Conservation (phyloP, 1,140 invertebrate genomes). For the Leguminivora glycinivorella region DNA sequence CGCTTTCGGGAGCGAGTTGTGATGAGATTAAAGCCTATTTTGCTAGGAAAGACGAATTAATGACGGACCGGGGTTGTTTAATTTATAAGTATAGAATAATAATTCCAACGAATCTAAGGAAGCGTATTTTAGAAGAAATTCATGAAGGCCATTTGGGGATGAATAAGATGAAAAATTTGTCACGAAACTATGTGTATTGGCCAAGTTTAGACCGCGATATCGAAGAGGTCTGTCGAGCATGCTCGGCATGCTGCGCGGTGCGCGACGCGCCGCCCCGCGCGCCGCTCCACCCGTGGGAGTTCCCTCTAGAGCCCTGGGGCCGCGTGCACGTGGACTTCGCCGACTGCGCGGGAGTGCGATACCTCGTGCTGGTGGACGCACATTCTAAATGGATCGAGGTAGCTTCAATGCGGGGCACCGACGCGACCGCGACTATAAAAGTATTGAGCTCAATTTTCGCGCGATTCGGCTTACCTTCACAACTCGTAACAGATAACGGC, state of each 20-base stretch:
- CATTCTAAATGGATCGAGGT: conserved; percentile 31
- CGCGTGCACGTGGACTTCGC: conserved; percentile 33
- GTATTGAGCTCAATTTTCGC: conserved; percentile 4
- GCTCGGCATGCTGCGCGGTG: conserved; percentile 20
- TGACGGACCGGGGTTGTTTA: too few species aligned
- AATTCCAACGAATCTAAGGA: too few species aligned
- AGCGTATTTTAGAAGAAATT: too few species aligned
- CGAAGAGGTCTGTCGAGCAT: too few species aligned
- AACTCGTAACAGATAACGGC: conserved; percentile 40
- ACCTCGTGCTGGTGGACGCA: conserved; percentile 30
- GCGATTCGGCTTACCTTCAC: conserved; percentile 35
- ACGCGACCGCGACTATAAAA: neutral
- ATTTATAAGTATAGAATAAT: too few species aligned
- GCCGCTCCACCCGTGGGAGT: conserved; percentile 15
- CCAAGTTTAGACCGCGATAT: too few species aligned
- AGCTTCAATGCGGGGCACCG: neutral
- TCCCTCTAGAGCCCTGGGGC: conserved; percentile 15
- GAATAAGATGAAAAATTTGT: conserved; percentile 38
- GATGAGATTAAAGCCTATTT: too few species aligned
- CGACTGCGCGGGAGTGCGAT: neutral
- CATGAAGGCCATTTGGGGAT: too few species aligned
- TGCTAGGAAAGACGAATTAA: too few species aligned
- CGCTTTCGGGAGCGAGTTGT: too few species aligned
- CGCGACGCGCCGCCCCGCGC: conserved; percentile 12
- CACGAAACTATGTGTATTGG: conserved; percentile 53